These are phyloP conservation scores for Epiperipatus broadwayi DNA, from an alignment of 2,888 invertebrate species.

Conservation along the genomic window DNA sequence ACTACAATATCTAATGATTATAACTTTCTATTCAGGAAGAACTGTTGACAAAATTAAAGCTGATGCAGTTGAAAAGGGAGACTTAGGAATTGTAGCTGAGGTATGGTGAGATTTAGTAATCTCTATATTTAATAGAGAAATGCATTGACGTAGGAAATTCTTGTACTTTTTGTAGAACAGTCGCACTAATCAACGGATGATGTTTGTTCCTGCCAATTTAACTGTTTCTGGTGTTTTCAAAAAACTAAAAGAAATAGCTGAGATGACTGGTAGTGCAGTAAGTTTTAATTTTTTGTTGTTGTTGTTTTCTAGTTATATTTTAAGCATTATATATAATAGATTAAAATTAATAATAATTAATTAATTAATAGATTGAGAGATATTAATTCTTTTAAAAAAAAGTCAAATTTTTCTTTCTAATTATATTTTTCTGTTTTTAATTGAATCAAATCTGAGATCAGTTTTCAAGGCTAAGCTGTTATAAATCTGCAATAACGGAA, in stretches of 20 bases:
- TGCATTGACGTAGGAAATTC: not conserved
- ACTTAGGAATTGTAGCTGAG: slow-evolving; percentile 77
- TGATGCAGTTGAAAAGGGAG: slow-evolving; percentile 51
- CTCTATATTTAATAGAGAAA: slow-evolving; percentile 5
- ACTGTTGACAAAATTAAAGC: slow-evolving; percentile 59
- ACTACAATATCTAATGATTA: not conserved
- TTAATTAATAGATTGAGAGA: not conserved
- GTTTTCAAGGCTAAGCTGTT: too few relatives aligned
- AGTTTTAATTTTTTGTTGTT: slow-evolving; percentile 24
- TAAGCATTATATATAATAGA: not conserved
- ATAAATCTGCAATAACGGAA: too few relatives aligned
- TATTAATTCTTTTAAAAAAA: too few relatives aligned
- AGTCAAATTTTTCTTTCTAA: too few relatives aligned
- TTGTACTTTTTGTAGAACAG: slow-evolving; percentile 21
- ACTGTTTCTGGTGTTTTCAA: slow-evolving; percentile 52
- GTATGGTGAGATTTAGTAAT: too few relatives aligned
- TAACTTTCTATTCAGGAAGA: slow-evolving; percentile 31
- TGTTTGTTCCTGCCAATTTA: slow-evolving; percentile 63
- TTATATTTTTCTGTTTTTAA: too few relatives aligned
- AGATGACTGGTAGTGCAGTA: slow-evolving; percentile 55
- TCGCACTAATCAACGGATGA: slow-evolving; percentile 52
- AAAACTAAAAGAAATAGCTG: slow-evolving; percentile 66
- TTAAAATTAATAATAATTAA: not conserved
- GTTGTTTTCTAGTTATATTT: too few relatives aligned
- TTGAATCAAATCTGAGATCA: too few relatives aligned